Evolutionary conservation across 1,140 invertebrate genomes (phyloP), one percentile per base, ranked within the genome.

Genomic region (Zaprionus vittiger): DNA sequence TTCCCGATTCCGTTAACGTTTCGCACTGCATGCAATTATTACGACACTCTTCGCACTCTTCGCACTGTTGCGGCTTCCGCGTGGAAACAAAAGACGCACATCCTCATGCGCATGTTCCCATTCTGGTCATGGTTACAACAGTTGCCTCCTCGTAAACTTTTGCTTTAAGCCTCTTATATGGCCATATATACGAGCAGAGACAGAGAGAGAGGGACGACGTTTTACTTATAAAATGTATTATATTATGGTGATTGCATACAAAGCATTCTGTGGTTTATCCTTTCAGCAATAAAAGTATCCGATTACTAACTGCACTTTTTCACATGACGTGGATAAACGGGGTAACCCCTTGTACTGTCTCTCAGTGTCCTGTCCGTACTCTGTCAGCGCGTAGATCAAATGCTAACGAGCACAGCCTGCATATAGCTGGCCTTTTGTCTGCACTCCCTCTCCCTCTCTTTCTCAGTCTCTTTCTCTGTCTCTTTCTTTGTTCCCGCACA

Each of bases 231-330:
- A 80, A 86, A 74, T 80, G 73, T 87, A 87, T 87, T 80, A 83
- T 83, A 75, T 66, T 78, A 73, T 83, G 80, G 71, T 38, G 68
- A 64, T 63, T 55, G 67, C 67, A 79, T 78, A 81, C 77, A 75
- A 77, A 87, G 73, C 83, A 83, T 75, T 90, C 81, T 89, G 85
- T 60, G 85, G 85, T 89, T 89, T 89, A 89, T 89, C 79, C 85
- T 90, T 89, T 89, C 85, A 90, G 85, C 85, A 89, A 89, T 89
- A 89, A 89, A 89, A 89, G 85, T 89, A 89, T 89, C 85, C 85
- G 85, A 89, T 89, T 89, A 89, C 85, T 78, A 79, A 85, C 78
- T 90, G 85, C 85, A 89, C 77, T 85, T 81, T 79, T 73, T 73
- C 81, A 81, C 65, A 80, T 63, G 26, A 56, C 69, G 41, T 34